Evolutionary conservation across 2,797 vertebrate genomes (phyloP).

Genomic region (Peromyscus nudipes): DNA sequence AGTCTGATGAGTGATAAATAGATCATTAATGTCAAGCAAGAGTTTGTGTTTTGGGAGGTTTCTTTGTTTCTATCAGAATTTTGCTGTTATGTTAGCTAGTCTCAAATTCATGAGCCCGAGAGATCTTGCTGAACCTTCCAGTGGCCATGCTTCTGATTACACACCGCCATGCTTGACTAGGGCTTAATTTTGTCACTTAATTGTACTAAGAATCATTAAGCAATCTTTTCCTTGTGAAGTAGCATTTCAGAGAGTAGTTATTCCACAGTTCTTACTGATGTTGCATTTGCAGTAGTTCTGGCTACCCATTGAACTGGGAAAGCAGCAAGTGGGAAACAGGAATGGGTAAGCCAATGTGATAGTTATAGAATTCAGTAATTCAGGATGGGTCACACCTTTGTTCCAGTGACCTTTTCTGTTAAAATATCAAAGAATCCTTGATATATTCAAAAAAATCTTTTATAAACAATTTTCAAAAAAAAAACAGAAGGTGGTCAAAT

Average conservation of each 20-base stretch:
- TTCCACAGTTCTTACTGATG: neutral
- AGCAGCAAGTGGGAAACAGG: neutral
- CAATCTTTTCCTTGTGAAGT: neutral
- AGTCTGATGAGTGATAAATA: neutral
- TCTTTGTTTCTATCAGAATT: neutral
- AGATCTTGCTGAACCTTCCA: neutral
- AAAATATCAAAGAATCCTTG: conserved; percentile 46
- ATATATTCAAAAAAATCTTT: conserved; percentile 48
- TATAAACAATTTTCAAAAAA: conserved; percentile 18
- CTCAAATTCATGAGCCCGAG: neutral
- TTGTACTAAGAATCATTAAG: conserved; percentile 7
- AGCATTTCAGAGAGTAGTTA: neutral
- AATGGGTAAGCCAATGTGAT: neutral
- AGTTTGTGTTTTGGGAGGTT: neutral
- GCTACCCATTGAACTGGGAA: neutral
- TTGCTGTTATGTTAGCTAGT: neutral
- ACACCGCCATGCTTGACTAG: neutral
- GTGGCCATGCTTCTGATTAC: neutral
- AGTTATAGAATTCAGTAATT: neutral
- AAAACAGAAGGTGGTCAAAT: conserved; percentile 24
- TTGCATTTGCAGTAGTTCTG: neutral
- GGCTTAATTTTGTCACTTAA: conserved; percentile 9
- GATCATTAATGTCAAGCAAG: neutral
- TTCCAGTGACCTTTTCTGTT: neutral
- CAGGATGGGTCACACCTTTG: neutral